Conservation (phyloP, 2,888 invertebrate genomes). For the Ormyrus nitidulus region DNA sequence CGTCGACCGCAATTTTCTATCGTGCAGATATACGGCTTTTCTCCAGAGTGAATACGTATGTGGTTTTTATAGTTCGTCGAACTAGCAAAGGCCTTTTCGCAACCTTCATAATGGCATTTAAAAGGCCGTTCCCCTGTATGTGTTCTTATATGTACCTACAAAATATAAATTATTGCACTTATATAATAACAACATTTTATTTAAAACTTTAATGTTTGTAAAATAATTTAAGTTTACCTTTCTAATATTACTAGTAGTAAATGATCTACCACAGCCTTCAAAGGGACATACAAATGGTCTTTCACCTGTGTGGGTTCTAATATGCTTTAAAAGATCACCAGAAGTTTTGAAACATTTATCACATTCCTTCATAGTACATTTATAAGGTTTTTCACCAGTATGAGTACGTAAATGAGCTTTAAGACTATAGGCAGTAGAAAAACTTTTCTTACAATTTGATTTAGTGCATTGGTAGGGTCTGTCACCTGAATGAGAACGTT, state of each 20-base stretch:
- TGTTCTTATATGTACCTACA: slow-evolving; percentile 79
- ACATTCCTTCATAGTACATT: slow-evolving; percentile 77
- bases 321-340: slow-evolving; percentile 80
- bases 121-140: slow-evolving; percentile 84
- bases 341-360: slow-evolving; percentile 80
- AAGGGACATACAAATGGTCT: slow-evolving; percentile 70
- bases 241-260: slow-evolving; percentile 83
- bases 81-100: slow-evolving; percentile 81
- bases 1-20: slow-evolving; percentile 80
- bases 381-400: slow-evolving; percentile 79
- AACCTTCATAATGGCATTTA: slow-evolving; percentile 78
- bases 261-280: slow-evolving; percentile 80
- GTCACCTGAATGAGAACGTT: slow-evolving; percentile 77
- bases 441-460: slow-evolving; percentile 76
- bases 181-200: slow-evolving; percentile 4
- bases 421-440: slow-evolving; percentile 78
- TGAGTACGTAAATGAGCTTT: slow-evolving; percentile 80
- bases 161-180: slow-evolving; percentile 18
- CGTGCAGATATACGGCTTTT: slow-evolving; percentile 81
- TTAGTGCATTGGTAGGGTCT: slow-evolving; percentile 76
- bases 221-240: slow-evolving; percentile 74
- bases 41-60: slow-evolving; percentile 82
- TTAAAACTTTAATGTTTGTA: not conserved
- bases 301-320: slow-evolving; percentile 79
- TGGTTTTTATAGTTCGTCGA: slow-evolving; percentile 84